Evolutionary conservation across 2,113 vertebrate genomes (phyloP), one percentile per base, ranked within the genome.

Genomic region (Lonchura striata): DNA sequence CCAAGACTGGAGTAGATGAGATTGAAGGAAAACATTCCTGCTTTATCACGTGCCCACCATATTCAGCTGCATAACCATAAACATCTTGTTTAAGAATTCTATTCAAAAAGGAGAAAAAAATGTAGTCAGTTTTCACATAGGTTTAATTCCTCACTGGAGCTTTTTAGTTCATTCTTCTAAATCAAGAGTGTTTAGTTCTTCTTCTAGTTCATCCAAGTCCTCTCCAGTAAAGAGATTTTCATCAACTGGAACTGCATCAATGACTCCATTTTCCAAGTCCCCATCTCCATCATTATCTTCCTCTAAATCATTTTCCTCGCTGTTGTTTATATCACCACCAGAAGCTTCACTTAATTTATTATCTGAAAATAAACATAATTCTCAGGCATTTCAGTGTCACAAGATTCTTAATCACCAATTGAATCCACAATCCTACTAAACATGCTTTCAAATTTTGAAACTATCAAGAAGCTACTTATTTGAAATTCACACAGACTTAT

Each of bases 141-240:
- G 95, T 82, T 95, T 93, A 79, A 94, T 42, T 95, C 92, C 79
- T 83, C 52, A 54, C 52, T 70, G 71, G 64, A 90, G 57, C 56
- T 94, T 95, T 80, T 86, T 28, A 88, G 84, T 79, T 99, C 98
- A 99, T 98, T 99, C 99, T 70, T 99, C 99, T 97, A 99, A 96
- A 86, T 98, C 98, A 95, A 99, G 98, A 92, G 98, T 99, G 98
- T 99, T 99, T 56, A 99, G 98, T 94, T 99, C 99, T 97, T 99
- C 99, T 95, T 99, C 99, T 86, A 99, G 98, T 95, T 99, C 99
- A 82, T 99, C 99, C 96, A 99, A 97, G 96, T 99, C 99, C 97
- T 99, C 99, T 37, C 99, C 99, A 27, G 99, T 99, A 91, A 99
- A 99, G 74, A 99, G 98, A 94, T 99, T 99, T 97, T 99, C 99